Base-by-base conservation (phyloP, 2,888 invertebrate species). In the Rhingia campestris region DNA sequence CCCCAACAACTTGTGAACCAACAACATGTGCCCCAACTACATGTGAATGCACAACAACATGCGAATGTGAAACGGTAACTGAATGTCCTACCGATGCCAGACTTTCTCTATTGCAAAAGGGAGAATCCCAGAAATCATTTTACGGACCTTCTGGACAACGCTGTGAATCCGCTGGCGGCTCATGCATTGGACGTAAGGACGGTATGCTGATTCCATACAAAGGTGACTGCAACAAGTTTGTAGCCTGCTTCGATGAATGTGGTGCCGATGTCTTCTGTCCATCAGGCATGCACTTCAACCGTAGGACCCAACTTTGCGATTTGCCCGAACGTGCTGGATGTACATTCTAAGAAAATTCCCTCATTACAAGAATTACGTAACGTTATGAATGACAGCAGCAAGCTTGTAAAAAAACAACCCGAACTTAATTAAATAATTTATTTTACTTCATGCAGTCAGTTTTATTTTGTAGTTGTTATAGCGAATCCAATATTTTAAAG, bases 131-230 rank as follows among this genome's bases (percentile, higher is more conserved):
- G 22, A 22, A 22, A 22, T 6, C 10, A 1, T 9, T 6, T 0
- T 66, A 69, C 6, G 80, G 69, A 3, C 51, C 39, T 3, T 66
- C 80, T 7, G 80, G 80, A 10, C 66, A 74, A 22, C 74, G 64
- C 14, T 84, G 84, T 32, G 80, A 80, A 7, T 84, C 80, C 7
- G 47, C 64, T 33, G 84, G 84, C 6, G 84, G 80, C 10, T 80
- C 84, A 12, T 84, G 84, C 14, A 59, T 80, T 39, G 80, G 80
- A 64, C 74, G 69, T 1, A 1, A 5, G 0, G 69, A 80, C 7
- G 84, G 84, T 7, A 22, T 54, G 3, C 37, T 74, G n/a, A 84
- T 80, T 37, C 59, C 74, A 4, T 59, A 49, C 66, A 74, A 49
- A 10, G 70, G 59, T 33, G 59, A 75, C 37, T 84, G 80, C 43